A percentile compares a stretch with the other conserved stretches of the same genome.
Evolutionary conservation across 2,797 vertebrate genomes (phyloP).

Genomic region (Hyperoplus immaculatus): DNA sequence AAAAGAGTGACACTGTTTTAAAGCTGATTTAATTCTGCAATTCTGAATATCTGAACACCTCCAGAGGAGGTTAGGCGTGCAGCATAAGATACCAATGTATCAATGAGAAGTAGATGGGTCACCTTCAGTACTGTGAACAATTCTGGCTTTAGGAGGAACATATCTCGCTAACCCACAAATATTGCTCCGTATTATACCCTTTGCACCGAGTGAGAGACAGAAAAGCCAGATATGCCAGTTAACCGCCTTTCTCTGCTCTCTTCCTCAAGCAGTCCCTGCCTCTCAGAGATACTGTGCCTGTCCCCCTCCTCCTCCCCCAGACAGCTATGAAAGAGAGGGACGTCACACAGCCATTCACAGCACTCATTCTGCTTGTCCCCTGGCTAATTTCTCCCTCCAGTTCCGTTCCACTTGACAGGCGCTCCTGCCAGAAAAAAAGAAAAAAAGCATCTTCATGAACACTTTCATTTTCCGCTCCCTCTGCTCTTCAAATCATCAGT

Average conservation of each 20-base stretch:
- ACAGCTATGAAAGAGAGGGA: slow-evolving; percentile 61
- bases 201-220: too few relatives aligned
- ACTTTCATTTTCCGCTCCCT: slow-evolving; percentile 74
- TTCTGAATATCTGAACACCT: too few relatives aligned
- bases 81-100: too few relatives aligned
- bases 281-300: slow-evolving; percentile 46
- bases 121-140: too few relatives aligned
- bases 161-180: neutral
- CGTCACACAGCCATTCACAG: slow-evolving; percentile 61
- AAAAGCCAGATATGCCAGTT: slow-evolving; percentile 31
- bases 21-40: too few relatives aligned
- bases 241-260: slow-evolving; percentile 32
- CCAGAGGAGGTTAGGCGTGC: too few relatives aligned
- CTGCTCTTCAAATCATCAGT: slow-evolving; percentile 63
- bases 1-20: too few relatives aligned
- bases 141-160: neutral
- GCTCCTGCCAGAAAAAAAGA: slow-evolving; percentile 34
- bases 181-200: too few relatives aligned
- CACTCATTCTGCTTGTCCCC: slow-evolving; percentile 72
- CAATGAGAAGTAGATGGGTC: too few relatives aligned
- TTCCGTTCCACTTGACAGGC: slow-evolving; percentile 77
- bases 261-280: slow-evolving; percentile 47
- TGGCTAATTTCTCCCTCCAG: slow-evolving; percentile 73
- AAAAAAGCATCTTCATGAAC: slow-evolving; percentile 75
- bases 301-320: slow-evolving; percentile 8